Percentiles rank a stretch among this genome's conserved stretches.
These are phyloP conservation scores for Neosilurus hyrtlii DNA, from an alignment of 2,797 vertebrate species.

Conservation along the genomic window DNA sequence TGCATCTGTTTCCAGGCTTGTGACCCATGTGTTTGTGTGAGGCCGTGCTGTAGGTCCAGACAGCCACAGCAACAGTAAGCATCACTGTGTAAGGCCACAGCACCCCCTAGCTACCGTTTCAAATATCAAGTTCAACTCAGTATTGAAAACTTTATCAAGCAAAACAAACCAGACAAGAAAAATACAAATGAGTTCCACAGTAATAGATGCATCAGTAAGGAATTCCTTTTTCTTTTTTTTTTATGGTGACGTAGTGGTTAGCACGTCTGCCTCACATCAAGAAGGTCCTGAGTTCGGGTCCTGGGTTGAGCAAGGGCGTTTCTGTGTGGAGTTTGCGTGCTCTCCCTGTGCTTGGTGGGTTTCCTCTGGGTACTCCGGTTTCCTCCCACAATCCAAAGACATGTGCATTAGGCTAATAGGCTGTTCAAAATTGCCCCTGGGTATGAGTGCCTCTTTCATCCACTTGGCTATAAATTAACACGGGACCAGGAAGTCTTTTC, in stretches of 20 bases:
- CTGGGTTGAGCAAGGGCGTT: too few relatives aligned
- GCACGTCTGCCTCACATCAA: too few relatives aligned
- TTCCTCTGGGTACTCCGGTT: too few relatives aligned
- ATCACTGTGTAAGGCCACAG: slow-evolving; percentile 45
- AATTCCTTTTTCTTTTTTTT: too few relatives aligned
- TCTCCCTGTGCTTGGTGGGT: too few relatives aligned
- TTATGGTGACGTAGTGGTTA: too few relatives aligned
- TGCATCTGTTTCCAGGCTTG: slow-evolving; percentile 41
- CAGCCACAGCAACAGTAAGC: slow-evolving; percentile 27
- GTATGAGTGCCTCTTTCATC: background rate
- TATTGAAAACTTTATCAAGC: background rate
- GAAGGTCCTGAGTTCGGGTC: too few relatives aligned
- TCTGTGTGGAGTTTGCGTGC: too few relatives aligned
- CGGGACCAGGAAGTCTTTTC: slow-evolving; percentile 1
- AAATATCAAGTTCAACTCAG: background rate
- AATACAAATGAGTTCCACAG: background rate
- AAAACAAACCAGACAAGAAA: background rate
- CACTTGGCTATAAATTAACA: background rate
- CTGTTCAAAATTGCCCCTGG: too few relatives aligned
- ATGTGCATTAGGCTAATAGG: too few relatives aligned
- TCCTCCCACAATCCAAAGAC: too few relatives aligned
- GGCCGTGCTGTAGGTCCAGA: slow-evolving; percentile 29
- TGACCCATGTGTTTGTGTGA: slow-evolving; percentile 35
- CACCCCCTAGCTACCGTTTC: slow-evolving; percentile 50
- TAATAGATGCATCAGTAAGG: background rate